Conservation (phyloP, 2,113 vertebrate species). For the Myodes glareolus region DNA sequence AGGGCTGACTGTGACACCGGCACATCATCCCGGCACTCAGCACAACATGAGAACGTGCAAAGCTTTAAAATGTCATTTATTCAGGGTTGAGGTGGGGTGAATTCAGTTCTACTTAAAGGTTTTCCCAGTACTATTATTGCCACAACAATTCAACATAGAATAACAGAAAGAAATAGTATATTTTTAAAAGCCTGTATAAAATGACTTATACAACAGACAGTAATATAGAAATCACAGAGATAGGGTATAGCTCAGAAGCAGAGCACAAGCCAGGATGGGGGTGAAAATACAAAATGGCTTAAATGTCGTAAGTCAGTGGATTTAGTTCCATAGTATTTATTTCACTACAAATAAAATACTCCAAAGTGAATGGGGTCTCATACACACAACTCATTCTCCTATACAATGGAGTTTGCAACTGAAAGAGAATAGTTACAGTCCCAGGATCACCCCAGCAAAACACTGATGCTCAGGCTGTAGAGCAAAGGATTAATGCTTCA, state of each 20-base stretch:
- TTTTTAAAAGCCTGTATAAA: not conserved
- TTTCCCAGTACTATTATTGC: not conserved
- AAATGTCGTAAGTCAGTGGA: not conserved
- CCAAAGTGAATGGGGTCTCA: not conserved
- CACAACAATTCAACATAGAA: not conserved
- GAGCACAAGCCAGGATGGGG: not conserved
- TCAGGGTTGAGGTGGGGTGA: not conserved
- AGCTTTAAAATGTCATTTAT: not conserved
- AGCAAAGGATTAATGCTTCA: conserved; percentile 17
- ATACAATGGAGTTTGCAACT: not conserved
- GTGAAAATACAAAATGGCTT: not conserved
- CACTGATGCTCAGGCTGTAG: not conserved
- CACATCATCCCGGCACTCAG: not conserved
- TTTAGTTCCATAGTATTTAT: not conserved
- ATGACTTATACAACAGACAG: not conserved
- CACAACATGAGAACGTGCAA: not conserved
- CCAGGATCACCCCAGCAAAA: not conserved
- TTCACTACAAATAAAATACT: not conserved
- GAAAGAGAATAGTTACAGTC: conserved; percentile 2
- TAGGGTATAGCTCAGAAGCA: not conserved
- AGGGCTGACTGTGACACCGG: not conserved
- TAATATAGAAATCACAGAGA: not conserved
- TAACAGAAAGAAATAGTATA: not conserved
- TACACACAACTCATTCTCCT: not conserved
- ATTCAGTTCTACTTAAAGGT: not conserved